These are phyloP conservation scores for Hypomecis atomaria DNA, from an alignment of 2,888 invertebrate species.

Conservation along the genomic window DNA sequence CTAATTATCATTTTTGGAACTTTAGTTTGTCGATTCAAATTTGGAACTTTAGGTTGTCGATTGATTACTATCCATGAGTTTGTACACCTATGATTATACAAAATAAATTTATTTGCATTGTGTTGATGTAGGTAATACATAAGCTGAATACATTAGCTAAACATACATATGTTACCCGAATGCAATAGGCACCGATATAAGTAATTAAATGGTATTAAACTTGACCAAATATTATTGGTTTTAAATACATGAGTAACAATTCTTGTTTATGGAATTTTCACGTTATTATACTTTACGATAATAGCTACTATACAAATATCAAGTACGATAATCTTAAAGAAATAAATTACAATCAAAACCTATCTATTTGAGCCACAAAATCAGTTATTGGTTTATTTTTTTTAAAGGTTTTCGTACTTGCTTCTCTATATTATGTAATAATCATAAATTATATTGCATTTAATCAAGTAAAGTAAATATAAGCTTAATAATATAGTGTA, in stretches of 20 bases:
- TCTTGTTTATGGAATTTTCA: too few relatives aligned
- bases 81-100: neutral
- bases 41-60: too few relatives aligned
- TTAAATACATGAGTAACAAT: neutral
- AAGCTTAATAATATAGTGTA: constrained; percentile 24
- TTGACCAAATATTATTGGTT: constrained; percentile 35
- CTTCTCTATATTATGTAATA: neutral
- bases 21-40: too few relatives aligned
- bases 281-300: too few relatives aligned
- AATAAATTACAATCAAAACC: neutral
- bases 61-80: too few relatives aligned
- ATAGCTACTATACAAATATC: too few relatives aligned
- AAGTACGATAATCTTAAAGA: too few relatives aligned
- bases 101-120: neutral
- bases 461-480: constrained; percentile 27
- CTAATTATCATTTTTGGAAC: too few relatives aligned
- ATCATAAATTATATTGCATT: constrained; percentile 34
- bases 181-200: neutral
- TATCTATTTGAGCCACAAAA: neutral
- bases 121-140: neutral
- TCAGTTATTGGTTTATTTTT: too few relatives aligned
- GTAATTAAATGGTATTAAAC: constrained; percentile 34
- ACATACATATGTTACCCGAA: too few relatives aligned
- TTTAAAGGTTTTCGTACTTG: neutral
- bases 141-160: neutral